Conservation (phyloP, 1,140 invertebrate species). For the Venturia canescens region DNA sequence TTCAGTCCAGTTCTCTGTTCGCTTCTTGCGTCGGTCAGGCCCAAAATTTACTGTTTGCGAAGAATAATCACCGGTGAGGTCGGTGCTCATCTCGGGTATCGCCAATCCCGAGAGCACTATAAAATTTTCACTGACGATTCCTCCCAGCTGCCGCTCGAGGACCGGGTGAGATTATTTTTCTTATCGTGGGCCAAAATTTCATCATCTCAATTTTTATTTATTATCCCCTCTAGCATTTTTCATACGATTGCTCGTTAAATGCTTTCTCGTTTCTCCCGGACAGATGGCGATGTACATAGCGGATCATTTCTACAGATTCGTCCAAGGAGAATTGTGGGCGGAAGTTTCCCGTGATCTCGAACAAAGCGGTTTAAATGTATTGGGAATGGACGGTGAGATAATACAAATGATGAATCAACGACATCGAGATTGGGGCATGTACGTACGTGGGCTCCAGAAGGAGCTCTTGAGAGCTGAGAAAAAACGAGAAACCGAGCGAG, state of each 20-base stretch:
- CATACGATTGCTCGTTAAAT: background rate
- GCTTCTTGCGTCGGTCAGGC: conserved; percentile 62
- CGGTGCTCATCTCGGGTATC: conserved; percentile 16
- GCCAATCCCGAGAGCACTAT: conserved; percentile 58
- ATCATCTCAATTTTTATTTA: background rate
- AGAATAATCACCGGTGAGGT: conserved; percentile 57
- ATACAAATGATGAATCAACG: conserved; percentile 61
- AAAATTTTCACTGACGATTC: conserved; percentile 55
- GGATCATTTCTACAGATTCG: conserved; percentile 61
- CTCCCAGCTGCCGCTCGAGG: conserved; percentile 53
- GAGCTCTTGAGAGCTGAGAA: conserved; percentile 49
- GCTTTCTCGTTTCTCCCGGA: background rate
- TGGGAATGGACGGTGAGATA: conserved; percentile 62
- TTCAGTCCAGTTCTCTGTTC: conserved; percentile 56
- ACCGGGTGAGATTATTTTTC: conserved; percentile 56
- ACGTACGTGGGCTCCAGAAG: conserved; percentile 55
- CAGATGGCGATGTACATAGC: conserved; percentile 62
- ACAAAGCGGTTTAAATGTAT: conserved; percentile 55
- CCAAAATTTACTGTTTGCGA: conserved; percentile 64
- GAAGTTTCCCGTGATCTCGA: conserved; percentile 61
- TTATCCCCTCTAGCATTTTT: background rate
- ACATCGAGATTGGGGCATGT: conserved; percentile 53
- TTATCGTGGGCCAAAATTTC: background rate
- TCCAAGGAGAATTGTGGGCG: conserved; percentile 64
- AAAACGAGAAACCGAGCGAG: conserved; percentile 46